Conservation (phyloP, 2,113 vertebrate genomes). For the Petroica traversi region DNA sequence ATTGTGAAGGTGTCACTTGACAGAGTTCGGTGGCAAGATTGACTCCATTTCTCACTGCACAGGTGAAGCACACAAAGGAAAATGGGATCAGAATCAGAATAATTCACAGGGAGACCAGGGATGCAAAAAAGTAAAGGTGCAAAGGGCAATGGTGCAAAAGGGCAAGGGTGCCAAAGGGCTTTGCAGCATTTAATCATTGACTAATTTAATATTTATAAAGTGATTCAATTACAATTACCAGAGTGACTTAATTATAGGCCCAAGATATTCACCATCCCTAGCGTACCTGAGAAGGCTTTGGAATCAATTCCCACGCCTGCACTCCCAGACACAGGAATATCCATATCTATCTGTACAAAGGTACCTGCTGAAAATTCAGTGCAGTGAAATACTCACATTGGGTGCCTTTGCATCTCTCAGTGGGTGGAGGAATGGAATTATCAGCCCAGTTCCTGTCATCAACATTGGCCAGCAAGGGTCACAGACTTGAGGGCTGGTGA, state of each 20-base stretch:
- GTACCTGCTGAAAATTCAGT: not conserved
- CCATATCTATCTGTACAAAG: not conserved
- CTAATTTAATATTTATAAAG: not conserved
- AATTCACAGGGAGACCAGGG: not conserved
- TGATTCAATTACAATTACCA: not conserved
- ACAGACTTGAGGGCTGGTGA: not conserved
- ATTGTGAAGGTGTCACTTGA: too few relatives aligned
- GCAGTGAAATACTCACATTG: not conserved
- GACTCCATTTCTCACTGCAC: not conserved
- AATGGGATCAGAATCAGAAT: not conserved
- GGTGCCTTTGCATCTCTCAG: not conserved
- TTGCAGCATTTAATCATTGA: not conserved
- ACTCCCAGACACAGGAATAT: not conserved
- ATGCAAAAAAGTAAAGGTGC: not conserved
- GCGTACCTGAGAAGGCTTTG: not conserved
- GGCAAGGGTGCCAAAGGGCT: not conserved
- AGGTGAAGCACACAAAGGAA: not conserved
- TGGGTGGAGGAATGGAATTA: not conserved
- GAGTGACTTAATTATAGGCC: not conserved
- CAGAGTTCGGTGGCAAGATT: not conserved
- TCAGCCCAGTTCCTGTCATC: not conserved
- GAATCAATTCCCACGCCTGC: not conserved
- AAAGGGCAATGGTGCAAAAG: not conserved
- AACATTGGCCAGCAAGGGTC: fast-evolving
- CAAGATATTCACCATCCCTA: not conserved